Evolutionary conservation across 2,888 invertebrate genomes (phyloP), one percentile per base, ranked within the genome.

Genomic region (Latrodectus elegans): DNA sequence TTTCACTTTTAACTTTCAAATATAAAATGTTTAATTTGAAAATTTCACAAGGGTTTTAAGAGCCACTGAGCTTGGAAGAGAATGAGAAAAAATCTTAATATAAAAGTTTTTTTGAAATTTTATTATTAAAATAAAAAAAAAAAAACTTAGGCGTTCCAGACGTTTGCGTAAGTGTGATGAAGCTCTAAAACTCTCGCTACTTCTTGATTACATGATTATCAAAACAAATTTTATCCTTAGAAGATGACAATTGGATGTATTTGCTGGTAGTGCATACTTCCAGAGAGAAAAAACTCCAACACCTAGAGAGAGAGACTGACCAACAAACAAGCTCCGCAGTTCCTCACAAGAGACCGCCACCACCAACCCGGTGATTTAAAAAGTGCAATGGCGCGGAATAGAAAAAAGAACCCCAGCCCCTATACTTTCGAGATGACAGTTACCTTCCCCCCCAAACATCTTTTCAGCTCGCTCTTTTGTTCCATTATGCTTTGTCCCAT

Each of bases 361-460:
- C 70, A 51, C 38, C 49, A 17, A 81, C 26, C 74, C 67, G 38
- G 49, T 55, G 81, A 81, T 81, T 73, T 74, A 72, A 80, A 75
- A 86, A 80, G 80, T 86, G 70, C 70, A 86, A 26, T 64, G 65
- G 75, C 26, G 85, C 76, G 74, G 75, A 80, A 86, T 86, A 76
- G 38, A 38, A 38, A 86, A 80, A 80, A 65, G 52, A 49, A n/a
- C 15, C 65, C n/a, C 55, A 67, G 64, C 79, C 85, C 73, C 78
- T 74, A 79, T 78, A 78, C 73, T 79, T 73, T 75, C 65, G 51
- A 73, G 79, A 68, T 85, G 85, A 86, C 85, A 86, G 76, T 80
- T 75, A 22, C 74, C 52, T 51, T 55, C 68, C 70, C 68, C 70
- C 75, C 12, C 22, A 26, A 26, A 67, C 38, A n/a, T n/a, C 67